These are phyloP conservation scores for Crossaster papposus DNA, from an alignment of 53 echinoderm and acorn worm species.

Conservation along the genomic window DNA sequence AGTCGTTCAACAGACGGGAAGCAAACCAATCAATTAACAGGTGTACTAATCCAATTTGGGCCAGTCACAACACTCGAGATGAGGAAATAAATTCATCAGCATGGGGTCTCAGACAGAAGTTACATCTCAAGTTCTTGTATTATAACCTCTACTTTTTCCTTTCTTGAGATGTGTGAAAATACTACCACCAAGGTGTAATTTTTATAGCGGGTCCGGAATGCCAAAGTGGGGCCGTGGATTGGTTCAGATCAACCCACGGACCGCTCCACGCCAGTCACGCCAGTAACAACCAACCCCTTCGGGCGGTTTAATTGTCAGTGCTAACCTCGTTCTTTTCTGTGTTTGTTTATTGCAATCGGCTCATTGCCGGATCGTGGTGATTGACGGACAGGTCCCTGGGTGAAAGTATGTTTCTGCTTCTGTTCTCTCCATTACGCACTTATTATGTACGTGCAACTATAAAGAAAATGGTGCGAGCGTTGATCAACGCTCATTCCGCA, in stretches of 20 bases:
- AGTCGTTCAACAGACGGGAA: not conserved
- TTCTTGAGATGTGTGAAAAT: not conserved
- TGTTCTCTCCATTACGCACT: slow-evolving; percentile 20
- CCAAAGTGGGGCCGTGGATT: slow-evolving; percentile 15
- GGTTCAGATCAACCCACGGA: not conserved
- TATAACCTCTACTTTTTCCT: not conserved
- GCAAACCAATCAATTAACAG: slow-evolving; percentile 52
- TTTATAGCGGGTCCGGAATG: slow-evolving; percentile 46
- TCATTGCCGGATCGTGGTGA: slow-evolving; percentile 47
- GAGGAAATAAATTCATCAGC: slow-evolving; percentile 29
- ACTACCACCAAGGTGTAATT: slow-evolving; percentile 8
- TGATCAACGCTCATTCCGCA: not conserved
- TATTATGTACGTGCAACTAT: not conserved
- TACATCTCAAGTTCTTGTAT: not conserved
- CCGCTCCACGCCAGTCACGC: not conserved
- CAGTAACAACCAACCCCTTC: slow-evolving; percentile 18
- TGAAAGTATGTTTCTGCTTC: slow-evolving; percentile 24
- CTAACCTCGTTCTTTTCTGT: slow-evolving; percentile 39
- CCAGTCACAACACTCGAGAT: slow-evolving; percentile 36
- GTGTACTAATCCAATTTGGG: slow-evolving; percentile 39
- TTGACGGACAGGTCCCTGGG: slow-evolving; percentile 12
- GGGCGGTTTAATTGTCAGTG: slow-evolving; percentile 56
- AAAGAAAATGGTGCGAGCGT: no score
- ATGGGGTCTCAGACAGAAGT: not conserved
- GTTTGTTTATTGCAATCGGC: slow-evolving; percentile 54